phyloP scores from a whole-genome alignment of 2,113 vertebrate species.

The Hypomesus transpacificus region DNA sequence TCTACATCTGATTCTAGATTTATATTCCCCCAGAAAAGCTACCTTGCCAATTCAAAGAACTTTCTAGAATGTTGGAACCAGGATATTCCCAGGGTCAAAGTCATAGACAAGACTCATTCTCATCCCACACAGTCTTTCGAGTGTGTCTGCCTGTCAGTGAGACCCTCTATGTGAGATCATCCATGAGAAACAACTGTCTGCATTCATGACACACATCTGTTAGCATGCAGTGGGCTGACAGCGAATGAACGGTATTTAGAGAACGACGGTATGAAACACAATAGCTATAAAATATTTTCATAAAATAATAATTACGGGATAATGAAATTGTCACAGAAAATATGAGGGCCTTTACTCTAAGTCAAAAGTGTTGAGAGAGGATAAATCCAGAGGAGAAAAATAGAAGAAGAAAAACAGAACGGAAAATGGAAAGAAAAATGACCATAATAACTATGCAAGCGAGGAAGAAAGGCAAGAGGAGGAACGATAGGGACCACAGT shows the following conservation, averaged over 20 bases:
- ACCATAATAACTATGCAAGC: not conserved
- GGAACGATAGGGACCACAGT: constrained; percentile 11
- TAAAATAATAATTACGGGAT: too few relatives aligned
- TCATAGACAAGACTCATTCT: constrained; percentile 51
- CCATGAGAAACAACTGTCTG: not conserved
- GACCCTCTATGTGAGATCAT: constrained; percentile 21
- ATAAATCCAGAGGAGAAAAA: not conserved
- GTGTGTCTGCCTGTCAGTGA: constrained; percentile 36
- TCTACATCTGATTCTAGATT: not conserved
- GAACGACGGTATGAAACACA: too few relatives aligned
- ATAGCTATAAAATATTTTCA: too few relatives aligned
- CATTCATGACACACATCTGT: constrained; percentile 29
- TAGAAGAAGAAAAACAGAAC: not conserved
- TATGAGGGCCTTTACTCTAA: too few relatives aligned
- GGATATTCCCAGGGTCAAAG: constrained; percentile 42
- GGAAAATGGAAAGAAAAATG: not conserved
- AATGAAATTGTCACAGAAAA: too few relatives aligned
- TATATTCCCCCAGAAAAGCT: not conserved
- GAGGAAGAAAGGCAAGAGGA: not conserved
- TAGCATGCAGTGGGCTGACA: not conserved
- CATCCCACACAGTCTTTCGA: constrained; percentile 37
- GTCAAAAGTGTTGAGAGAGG: too few relatives aligned
- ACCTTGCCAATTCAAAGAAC: not conserved
- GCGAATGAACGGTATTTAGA: too few relatives aligned
- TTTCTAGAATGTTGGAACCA: not conserved